These are phyloP conservation scores for Stenoptilia bipunctidactyla DNA, from an alignment of 2,888 invertebrate species.

Conservation along the genomic window DNA sequence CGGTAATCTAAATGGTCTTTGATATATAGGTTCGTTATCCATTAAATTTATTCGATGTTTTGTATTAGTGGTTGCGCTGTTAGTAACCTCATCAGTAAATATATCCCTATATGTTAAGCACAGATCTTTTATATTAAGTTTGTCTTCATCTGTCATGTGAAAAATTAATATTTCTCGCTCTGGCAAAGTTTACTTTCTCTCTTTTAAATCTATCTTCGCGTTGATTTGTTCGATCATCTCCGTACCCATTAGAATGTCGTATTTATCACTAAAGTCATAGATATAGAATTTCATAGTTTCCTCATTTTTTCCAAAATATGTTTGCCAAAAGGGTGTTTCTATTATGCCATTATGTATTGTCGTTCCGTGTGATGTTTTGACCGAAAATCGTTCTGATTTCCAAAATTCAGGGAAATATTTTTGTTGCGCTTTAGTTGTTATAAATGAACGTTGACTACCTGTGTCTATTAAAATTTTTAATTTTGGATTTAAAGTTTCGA, in stretches of 20 bases:
- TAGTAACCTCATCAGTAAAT: conserved; percentile 9
- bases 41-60: conserved; percentile 6
- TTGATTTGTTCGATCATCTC: conserved; percentile 8
- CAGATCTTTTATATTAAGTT: conserved; percentile 5
- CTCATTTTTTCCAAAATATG: too few species aligned
- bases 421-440: conserved; percentile 5
- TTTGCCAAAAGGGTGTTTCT: too few species aligned
- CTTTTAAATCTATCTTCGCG: conserved; percentile 3
- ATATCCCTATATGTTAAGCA: conserved; percentile 9
- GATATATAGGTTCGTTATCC: conserved; percentile 2
- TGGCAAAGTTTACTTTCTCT: conserved; percentile 2
- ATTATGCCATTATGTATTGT: too few species aligned
- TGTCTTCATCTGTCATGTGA: conserved; percentile 8
- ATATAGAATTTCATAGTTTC: too few species aligned
- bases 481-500: conserved; percentile 9
- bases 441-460: conserved; percentile 14
- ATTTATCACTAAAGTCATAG: too few species aligned
- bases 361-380: too few species aligned
- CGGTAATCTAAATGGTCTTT: conserved; percentile 5
- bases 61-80: background rate
- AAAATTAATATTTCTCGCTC: conserved; percentile 4
- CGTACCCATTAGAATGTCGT: too few species aligned
- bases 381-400: conserved; percentile 10
- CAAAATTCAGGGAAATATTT: conserved; percentile 8
- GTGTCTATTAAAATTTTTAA: conserved; percentile 13